Conservation (phyloP, 2,888 invertebrate genomes). For the Cosmia pyralina region DNA sequence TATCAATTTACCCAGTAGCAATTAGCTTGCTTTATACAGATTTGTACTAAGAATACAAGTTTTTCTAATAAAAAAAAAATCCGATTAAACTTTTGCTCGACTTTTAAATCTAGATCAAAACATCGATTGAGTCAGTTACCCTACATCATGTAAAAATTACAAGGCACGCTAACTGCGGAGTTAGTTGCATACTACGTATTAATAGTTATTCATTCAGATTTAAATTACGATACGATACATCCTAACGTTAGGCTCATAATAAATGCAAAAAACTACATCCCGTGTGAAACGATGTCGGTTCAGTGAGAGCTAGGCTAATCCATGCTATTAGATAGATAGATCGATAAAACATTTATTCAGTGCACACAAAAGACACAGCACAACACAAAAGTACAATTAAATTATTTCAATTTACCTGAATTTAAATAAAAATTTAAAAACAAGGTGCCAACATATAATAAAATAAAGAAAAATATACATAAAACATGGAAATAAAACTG, state of each 20-base stretch:
- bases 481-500: too few relatives aligned
- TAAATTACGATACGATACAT: slow-evolving; percentile 59
- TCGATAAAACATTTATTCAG: too few relatives aligned
- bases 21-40: slow-evolving; percentile 3
- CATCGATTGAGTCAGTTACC: slow-evolving; percentile 16
- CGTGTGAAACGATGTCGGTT: neutral
- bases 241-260: slow-evolving; percentile 45
- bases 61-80: slow-evolving; percentile 23
- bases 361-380: too few relatives aligned
- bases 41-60: neutral
- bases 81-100: slow-evolving; percentile 16
- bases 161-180: slow-evolving; percentile 14
- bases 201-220: slow-evolving; percentile 59
- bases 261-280: slow-evolving; percentile 60
- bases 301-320: slow-evolving; percentile 29
- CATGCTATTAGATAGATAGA: too few relatives aligned
- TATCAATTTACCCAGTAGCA: slow-evolving; percentile 5
- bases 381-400: too few relatives aligned
- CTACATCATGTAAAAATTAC: slow-evolving; percentile 29
- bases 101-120: slow-evolving; percentile 40
- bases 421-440: too few relatives aligned
- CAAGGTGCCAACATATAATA: too few relatives aligned
- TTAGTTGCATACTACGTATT: slow-evolving; percentile 24
- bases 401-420: too few relatives aligned
- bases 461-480: too few relatives aligned